phyloP scores from a whole-genome alignment of 2,113 vertebrate species.

The Motacilla alba region DNA sequence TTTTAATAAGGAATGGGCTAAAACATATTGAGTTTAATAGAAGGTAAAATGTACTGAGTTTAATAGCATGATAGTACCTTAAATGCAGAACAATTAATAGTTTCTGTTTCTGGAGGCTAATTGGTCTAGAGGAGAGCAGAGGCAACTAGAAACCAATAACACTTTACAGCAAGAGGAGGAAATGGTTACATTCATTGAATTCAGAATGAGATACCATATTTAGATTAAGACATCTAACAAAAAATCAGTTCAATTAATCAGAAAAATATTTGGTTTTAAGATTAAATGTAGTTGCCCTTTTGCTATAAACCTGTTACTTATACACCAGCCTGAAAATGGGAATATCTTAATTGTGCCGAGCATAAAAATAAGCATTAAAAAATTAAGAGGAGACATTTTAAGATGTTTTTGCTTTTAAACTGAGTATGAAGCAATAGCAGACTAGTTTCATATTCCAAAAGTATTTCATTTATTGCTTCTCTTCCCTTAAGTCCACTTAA shows the following conservation, averaged over 20 bases:
- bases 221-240: background rate
- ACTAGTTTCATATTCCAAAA: background rate
- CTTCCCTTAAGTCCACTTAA: slow-evolving; percentile 34
- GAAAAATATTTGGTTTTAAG: background rate
- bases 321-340: accelerated
- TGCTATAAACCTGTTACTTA: background rate
- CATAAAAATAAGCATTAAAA: background rate
- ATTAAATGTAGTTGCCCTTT: background rate
- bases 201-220: background rate
- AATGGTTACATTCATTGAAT: background rate
- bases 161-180: background rate
- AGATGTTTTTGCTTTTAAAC: background rate
- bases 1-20: background rate
- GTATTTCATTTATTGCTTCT: background rate
- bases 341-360: background rate
- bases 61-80: background rate
- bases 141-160: background rate
- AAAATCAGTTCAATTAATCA: background rate
- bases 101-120: background rate
- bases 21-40: background rate
- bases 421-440: background rate
- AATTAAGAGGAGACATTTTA: background rate
- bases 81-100: background rate
- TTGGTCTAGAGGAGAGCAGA: background rate
- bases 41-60: background rate